A percentile compares a stretch with the other conserved stretches of the same genome.
These are phyloP conservation scores for Thryonomys swinderianus DNA, from an alignment of 2,113 vertebrate species.

Conservation along the genomic window DNA sequence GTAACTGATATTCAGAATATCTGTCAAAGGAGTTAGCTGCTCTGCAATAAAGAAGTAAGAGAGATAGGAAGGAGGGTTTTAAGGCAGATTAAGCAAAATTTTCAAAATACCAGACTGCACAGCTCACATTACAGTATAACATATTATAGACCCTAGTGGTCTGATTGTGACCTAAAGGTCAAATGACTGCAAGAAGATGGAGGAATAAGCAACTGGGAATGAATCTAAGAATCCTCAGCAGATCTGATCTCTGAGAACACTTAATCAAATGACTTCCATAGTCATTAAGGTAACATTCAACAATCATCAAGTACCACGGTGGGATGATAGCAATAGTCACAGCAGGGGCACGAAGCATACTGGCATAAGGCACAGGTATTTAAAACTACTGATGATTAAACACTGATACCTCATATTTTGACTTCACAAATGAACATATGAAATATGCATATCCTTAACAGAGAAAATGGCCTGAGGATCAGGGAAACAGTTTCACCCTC, in stretches of 20 bases:
- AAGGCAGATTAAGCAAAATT: background rate
- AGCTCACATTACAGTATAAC: background rate
- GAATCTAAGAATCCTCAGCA: too few species aligned
- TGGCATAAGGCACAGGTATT: background rate
- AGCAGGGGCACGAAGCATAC: background rate
- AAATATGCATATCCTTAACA: background rate
- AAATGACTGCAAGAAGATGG: background rate
- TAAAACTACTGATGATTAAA: background rate
- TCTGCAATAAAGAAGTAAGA: background rate
- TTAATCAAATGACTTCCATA: background rate
- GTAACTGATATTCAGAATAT: background rate
- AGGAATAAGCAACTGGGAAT: too few species aligned
- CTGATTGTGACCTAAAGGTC: background rate
- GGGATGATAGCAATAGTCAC: background rate
- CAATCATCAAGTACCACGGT: background rate
- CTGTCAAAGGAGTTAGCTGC: too few species aligned
- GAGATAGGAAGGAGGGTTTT: background rate
- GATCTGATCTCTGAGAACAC: background rate
- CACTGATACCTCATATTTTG: background rate
- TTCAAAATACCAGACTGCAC: background rate
- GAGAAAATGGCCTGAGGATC: background rate
- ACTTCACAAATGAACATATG: rapidly evolving
- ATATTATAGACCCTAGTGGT: rapidly evolving
- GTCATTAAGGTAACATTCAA: background rate
- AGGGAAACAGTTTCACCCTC: background rate